phyloP scores from a whole-genome alignment of 2,888 invertebrate species.

The Drosophila percnosoma region DNA sequence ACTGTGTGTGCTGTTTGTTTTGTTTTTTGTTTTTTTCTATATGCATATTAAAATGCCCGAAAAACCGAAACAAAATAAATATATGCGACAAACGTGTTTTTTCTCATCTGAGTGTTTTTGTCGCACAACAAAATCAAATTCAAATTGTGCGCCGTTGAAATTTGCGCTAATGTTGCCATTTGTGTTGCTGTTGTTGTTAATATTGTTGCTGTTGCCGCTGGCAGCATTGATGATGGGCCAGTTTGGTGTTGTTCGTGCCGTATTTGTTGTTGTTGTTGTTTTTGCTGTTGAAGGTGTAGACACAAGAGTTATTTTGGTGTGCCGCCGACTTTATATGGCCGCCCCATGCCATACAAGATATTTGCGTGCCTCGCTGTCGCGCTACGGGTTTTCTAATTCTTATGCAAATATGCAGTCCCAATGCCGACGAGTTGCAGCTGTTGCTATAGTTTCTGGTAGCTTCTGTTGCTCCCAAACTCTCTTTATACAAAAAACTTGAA shows the following conservation, averaged over 20 bases:
- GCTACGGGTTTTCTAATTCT: slow-evolving; percentile 72
- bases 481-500: slow-evolving; percentile 46
- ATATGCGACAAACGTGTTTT: slow-evolving; percentile 69
- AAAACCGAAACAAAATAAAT: slow-evolving; percentile 74
- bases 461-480: slow-evolving; percentile 64
- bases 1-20: slow-evolving; percentile 31
- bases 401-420: slow-evolving; percentile 73
- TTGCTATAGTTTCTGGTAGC: slow-evolving; percentile 30
- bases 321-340: slow-evolving; percentile 68
- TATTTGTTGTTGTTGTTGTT: slow-evolving; percentile 27
- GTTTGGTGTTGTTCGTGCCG: slow-evolving; percentile 61
- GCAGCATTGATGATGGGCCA: slow-evolving; percentile 68
- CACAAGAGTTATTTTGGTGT: slow-evolving; percentile 72
- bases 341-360: slow-evolving; percentile 65
- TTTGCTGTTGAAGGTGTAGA: slow-evolving; percentile 63
- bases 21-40: slow-evolving; percentile 31
- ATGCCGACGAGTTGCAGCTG: slow-evolving; percentile 42
- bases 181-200: slow-evolving; percentile 53
- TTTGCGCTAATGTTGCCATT: slow-evolving; percentile 81
- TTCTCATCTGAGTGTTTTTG: slow-evolving; percentile 50
- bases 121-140: slow-evolving; percentile 74
- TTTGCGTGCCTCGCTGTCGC: slow-evolving; percentile 62
- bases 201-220: slow-evolving; percentile 36
- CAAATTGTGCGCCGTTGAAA: slow-evolving; percentile 76
- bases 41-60: slow-evolving; percentile 65